Evolutionary conservation across 2,888 invertebrate species (phyloP).

Genomic region (Ormyrus pomaceus): DNA sequence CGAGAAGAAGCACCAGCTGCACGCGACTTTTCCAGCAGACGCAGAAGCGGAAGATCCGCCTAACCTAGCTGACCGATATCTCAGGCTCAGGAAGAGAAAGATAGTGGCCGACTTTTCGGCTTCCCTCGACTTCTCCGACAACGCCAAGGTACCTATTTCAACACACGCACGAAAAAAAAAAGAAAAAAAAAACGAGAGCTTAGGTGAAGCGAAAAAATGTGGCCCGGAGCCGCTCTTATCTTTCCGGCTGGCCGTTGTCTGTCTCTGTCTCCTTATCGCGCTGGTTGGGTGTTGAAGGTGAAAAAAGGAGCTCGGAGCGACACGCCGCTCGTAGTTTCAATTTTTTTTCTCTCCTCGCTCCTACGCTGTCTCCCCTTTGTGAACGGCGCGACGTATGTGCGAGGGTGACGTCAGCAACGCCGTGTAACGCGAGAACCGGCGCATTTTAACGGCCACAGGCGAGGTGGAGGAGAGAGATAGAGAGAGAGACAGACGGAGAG

Average conservation of each 20-base stretch:
- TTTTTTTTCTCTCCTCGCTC: constrained; percentile 21
- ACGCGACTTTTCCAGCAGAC: constrained; percentile 7
- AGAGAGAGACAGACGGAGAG: not conserved
- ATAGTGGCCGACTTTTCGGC: constrained; percentile 63
- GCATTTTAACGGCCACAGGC: constrained; percentile 23
- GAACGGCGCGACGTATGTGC: constrained; percentile 14
- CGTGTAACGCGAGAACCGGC: constrained; percentile 45
- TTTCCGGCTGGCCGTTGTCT: not conserved
- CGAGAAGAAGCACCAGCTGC: not conserved
- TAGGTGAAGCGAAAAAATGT: not conserved
- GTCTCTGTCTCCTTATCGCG: constrained; percentile 32
- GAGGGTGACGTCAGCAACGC: constrained; percentile 47
- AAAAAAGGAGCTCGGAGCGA: constrained; percentile 31
- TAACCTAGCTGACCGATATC: constrained; percentile 64
- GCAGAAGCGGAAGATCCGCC: constrained; percentile 12
- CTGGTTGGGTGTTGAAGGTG: constrained; percentile 59
- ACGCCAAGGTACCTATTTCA: constrained; percentile 38
- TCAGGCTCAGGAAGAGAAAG: constrained; percentile 53
- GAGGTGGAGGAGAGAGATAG: not conserved
- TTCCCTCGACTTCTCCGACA: constrained; percentile 59
- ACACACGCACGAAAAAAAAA: not conserved
- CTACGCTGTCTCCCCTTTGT: constrained; percentile 3
- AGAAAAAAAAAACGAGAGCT: not conserved
- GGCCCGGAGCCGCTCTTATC: constrained; percentile 2
- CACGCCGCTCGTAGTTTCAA: constrained; percentile 31